Evolutionary conservation across 2,113 vertebrate genomes (phyloP), one percentile per base, ranked within the genome.

Genomic region (Carassius carassius): DNA sequence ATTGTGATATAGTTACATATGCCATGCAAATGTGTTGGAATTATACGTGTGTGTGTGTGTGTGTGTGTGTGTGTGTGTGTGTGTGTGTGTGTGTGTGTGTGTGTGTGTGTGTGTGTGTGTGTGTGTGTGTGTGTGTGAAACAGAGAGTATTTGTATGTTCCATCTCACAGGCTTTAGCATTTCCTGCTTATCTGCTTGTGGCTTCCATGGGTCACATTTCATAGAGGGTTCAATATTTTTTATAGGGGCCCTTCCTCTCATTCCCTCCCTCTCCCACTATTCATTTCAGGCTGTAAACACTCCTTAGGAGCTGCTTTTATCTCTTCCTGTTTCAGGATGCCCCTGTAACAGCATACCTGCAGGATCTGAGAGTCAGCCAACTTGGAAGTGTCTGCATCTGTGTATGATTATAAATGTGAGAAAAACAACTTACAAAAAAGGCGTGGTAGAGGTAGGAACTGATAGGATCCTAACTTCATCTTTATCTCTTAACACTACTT

Each of bases 211-310:
- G 82, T 84, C 65, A 87, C 87, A 91, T 91, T 89, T 90, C 88
- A 89, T 80, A 87, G 82, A 85, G 56, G 44, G 56, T 82, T 86
- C 85, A 82, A 67, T 47, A 37, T 17, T 77, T 88, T 89, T 87
- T n/a, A 88, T 92, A 88, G 88, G 87, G 62, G 72, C 82, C 86
- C 87, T 93, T 92, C 90, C 93, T 89, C 83, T 90, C 58, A 29
- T 86, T 87, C 89, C 83, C 86, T 83, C 44, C 84, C 83, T 87
- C 86, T 84, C 78, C 86, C 84, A 90, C 90, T 91, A 90, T 90
- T 94, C 84, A 93, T 88, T 85, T 90, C 88, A 88, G 87, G 89
- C 89, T 89, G 92, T 93, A 94, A 95, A 95, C 92, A 93, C 84
- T 70, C 69, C 63, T 51, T 65, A 86, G 77, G 84, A 83, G 82